Evolutionary conservation across 2,888 invertebrate species (phyloP), one percentile per base, ranked within the genome.

Genomic region (Nowickia ferox): DNA sequence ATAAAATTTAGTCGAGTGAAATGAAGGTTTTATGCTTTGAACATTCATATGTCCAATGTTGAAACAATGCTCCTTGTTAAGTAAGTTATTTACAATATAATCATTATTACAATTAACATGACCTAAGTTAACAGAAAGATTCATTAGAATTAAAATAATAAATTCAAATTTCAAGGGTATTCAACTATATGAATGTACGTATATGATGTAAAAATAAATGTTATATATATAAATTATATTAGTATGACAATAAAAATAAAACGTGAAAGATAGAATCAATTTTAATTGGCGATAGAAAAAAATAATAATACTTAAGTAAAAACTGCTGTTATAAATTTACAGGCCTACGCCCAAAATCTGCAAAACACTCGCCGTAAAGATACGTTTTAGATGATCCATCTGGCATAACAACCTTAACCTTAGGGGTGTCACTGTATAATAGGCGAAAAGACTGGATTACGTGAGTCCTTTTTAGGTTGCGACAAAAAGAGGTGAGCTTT

Each of bases 401-500:
- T 13, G 19, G 22, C 15, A 66, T 30, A 8, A 46, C 66, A 6
- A 66, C 22, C 30, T 66, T 66, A n/a, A 66, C 66, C 48, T 48
- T 48, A 5, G 63, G 63, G 38, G 15, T 63, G 10, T 63, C 11
- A 63, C 38, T 63, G 19, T 46, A 22, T 11, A 65, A 10, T 17
- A 65, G 65, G 17, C 42, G 13, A 42, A 44, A 65, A 22, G 42
- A 42, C 46, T 19, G 42, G 44, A 65, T 65, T 13, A 22, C n/a
- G 6, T 68, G 15, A 53, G 4, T 68, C 15, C n/a, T 68, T 51
- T 68, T 51, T 10, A 68, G 15, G 15, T 51, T 51, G 17, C 68
- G 48, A 38, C 68, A 68, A 68, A 68, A 17, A 51, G n/a, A 51
- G 17, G 30, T 51, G 9, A 68, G 51, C 53, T 68, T 68, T 10